Evolutionary conservation across 1,140 invertebrate species (phyloP), one percentile per base, ranked within the genome.

Genomic region (Drosophila insularis): DNA sequence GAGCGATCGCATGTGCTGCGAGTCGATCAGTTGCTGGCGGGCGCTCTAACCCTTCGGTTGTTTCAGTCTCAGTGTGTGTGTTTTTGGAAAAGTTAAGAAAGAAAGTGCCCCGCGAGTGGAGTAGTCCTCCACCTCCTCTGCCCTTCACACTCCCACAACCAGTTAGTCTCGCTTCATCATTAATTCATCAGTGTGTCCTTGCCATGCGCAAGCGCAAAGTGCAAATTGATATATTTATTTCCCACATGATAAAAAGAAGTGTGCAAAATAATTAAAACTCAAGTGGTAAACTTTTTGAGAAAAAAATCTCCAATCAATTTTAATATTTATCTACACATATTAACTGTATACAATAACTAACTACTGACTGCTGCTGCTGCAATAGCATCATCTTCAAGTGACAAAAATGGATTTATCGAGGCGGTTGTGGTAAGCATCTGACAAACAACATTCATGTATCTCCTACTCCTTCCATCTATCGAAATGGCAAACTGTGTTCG

Each of bases 371-470:
- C 27, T 27, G n/a, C 32, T 35, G 35, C 35, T 13, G 43, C 43
- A 50, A 50, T 43, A 43, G 40, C 40, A 43, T 43, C 40, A 17
- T 21, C 74, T 27, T 27, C 27, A 27, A 89, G 74, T 77, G 64
- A 60, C 86, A 84, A 89, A 27, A 89, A 91, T 91, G 90, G 90
- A 91, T 91, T 91, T 91, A 91, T 91, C 90, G 70, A 85, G 90
- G 90, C 90, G 90, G 80, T 90, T 90, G 80, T 85, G 90, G 90
- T 91, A 91, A 91, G 90, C 80, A 90, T 89, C 75, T 66, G 72
- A 89, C 84, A 89, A 84, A 89, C 78, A 37, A 37, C 35, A 37
- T 37, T 13, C 35, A 37, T 37, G 35, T 37, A 37, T 3, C 74
- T 61, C 61, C 27, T 27, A 0, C 27, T 6, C 27, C 27, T 27